phyloP scores from a whole-genome alignment of 2,888 invertebrate species.

The Chrysomela aeneicollis region DNA sequence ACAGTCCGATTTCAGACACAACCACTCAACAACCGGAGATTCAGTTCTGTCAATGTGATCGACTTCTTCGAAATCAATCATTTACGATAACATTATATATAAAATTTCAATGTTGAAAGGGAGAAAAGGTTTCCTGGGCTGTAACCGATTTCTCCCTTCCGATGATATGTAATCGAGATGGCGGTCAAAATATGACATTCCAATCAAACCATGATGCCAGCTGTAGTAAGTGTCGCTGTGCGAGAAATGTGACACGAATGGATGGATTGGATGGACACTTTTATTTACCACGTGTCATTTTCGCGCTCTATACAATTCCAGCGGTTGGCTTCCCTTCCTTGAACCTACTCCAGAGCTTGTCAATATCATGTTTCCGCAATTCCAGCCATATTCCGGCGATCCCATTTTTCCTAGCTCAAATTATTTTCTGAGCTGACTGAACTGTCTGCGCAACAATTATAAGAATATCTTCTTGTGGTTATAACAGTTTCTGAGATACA shows the following conservation, averaged over 20 bases:
- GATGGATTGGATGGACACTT: slow-evolving; percentile 23
- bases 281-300: slow-evolving; percentile 30
- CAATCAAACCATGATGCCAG: slow-evolving; percentile 15
- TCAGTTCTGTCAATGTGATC: too few relatives aligned
- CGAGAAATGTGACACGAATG: slow-evolving; percentile 26
- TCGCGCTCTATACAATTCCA: slow-evolving; percentile 21
- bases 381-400: neutral
- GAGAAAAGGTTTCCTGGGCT: neutral
- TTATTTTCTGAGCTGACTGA: slow-evolving; percentile 20
- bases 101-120: too few relatives aligned
- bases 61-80: too few relatives aligned
- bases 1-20: too few relatives aligned
- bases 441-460: neutral
- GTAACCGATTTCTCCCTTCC: neutral
- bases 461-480: neutral
- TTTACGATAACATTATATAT: too few relatives aligned
- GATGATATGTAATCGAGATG: neutral
- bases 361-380: slow-evolving; percentile 34
- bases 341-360: slow-evolving; percentile 9
- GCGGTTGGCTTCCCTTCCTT: slow-evolving; percentile 22
- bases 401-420: slow-evolving; percentile 26
- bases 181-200: slow-evolving; percentile 10
- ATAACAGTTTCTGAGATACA: too few relatives aligned
- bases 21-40: too few relatives aligned
- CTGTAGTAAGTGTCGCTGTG: neutral